Conservation (phyloP, 2,888 invertebrate species). For the Hypolimnas misippus region DNA sequence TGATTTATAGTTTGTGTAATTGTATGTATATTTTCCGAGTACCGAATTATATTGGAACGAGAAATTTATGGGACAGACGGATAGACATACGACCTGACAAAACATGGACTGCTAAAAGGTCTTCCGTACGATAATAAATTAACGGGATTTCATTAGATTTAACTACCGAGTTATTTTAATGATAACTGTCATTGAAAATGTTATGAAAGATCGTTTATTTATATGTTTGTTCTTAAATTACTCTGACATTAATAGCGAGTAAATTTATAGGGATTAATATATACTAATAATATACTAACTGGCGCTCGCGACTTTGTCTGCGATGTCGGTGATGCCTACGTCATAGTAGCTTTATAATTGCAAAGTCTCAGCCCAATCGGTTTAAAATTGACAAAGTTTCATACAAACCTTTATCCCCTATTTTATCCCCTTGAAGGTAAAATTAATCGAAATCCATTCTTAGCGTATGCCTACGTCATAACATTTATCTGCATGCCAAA, state of each 20-base stretch:
- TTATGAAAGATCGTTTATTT: not conserved
- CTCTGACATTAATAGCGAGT: not conserved
- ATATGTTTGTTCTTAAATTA: not conserved
- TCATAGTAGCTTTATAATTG: too few species aligned
- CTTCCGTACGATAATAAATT: slow-evolving; percentile 9
- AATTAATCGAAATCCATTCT: too few species aligned
- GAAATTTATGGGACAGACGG: slow-evolving; percentile 22
- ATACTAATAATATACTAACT: too few species aligned
- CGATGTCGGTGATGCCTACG: too few species aligned
- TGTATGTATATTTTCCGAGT: slow-evolving; percentile 35
- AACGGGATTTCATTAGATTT: slow-evolving; percentile 7
- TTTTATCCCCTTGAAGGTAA: too few species aligned
- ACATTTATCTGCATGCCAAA: too few species aligned
- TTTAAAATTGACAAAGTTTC: too few species aligned
- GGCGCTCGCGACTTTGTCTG: too few species aligned
- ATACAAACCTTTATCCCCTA: too few species aligned
- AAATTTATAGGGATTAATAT: too few species aligned
- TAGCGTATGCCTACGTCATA: too few species aligned
- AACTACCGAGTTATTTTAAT: slow-evolving; percentile 9
- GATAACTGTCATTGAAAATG: not conserved
- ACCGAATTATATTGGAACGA: slow-evolving; percentile 27
- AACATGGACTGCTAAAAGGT: slow-evolving; percentile 19
- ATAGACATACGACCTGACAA: slow-evolving; percentile 24
- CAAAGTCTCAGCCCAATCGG: too few species aligned
- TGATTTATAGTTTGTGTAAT: slow-evolving; percentile 39